These are phyloP conservation scores for Prunella strophiata DNA, from an alignment of 2,797 vertebrate genomes.

Conservation along the genomic window DNA sequence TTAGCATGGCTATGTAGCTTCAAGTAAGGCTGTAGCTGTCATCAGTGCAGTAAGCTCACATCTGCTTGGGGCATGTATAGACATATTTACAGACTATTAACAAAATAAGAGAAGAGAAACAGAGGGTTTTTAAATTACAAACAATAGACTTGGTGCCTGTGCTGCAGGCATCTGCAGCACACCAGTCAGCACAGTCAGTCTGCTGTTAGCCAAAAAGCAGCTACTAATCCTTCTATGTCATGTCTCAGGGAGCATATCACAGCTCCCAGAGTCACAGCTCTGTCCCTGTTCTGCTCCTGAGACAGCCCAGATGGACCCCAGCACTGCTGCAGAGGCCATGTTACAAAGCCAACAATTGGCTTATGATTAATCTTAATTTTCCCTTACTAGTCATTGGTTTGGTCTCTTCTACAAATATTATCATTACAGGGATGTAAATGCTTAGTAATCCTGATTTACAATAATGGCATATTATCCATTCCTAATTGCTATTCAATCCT, in stretches of 20 bases:
- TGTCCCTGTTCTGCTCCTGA: neutral
- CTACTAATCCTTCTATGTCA: neutral
- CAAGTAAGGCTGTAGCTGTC: neutral
- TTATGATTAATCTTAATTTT: slow-evolving; percentile 5
- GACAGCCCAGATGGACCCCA: neutral
- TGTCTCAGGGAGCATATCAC: neutral
- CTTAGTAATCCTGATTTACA: slow-evolving; percentile 8
- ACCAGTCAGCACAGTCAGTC: neutral
- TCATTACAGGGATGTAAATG: neutral
- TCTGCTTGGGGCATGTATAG: neutral
- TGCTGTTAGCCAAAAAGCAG: neutral
- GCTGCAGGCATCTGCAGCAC: neutral
- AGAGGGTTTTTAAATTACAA: neutral
- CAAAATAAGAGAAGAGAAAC: slow-evolving; percentile 1
- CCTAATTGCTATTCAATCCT: neutral
- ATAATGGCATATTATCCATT: neutral
- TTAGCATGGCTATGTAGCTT: neutral
- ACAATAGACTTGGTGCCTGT: neutral
- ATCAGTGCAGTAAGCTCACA: neutral
- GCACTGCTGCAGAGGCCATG: neutral
- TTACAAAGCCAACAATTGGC: neutral
- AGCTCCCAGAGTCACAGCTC: neutral
- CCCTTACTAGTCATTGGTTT: neutral
- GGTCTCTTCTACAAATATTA: neutral
- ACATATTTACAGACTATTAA: neutral